Evolutionary conservation across 2,113 vertebrate genomes (phyloP).

Genomic region (Gracilinanus agilis): DNA sequence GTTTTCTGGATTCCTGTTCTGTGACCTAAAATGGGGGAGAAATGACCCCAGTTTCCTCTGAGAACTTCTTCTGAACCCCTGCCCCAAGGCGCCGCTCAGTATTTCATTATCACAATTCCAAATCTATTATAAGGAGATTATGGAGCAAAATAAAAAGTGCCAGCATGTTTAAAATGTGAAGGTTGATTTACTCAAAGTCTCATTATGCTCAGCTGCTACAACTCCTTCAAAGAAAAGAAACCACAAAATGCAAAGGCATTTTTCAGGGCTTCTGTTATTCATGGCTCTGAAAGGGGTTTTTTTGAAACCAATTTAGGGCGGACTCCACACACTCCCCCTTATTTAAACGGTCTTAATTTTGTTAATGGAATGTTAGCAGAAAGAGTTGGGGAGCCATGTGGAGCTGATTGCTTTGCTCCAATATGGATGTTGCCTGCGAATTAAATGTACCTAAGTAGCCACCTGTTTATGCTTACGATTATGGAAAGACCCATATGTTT

Average conservation of each 20-base stretch:
- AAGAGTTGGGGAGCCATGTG: conserved; percentile 65
- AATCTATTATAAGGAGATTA: conserved; percentile 49
- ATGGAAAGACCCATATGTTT: conserved; percentile 76
- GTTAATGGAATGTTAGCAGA: conserved; percentile 66
- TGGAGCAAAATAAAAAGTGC: conserved; percentile 31
- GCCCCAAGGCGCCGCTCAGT: conserved; percentile 51
- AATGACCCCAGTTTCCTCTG: conserved; percentile 38
- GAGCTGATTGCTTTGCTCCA: conserved; percentile 58
- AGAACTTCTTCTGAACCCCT: conserved; percentile 30
- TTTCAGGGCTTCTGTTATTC: conserved; percentile 62
- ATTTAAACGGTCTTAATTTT: conserved; percentile 72
- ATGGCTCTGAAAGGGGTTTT: conserved; percentile 43
- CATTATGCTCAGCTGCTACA: conserved; percentile 53
- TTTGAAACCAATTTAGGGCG: conserved; percentile 40
- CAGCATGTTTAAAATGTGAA: conserved; percentile 46
- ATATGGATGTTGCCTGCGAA: conserved; percentile 65
- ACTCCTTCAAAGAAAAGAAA: conserved; percentile 60
- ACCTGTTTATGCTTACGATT: conserved; percentile 75
- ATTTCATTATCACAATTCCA: conserved; percentile 56
- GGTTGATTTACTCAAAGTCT: conserved; percentile 24
- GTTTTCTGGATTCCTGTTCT: background rate
- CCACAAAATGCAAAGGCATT: conserved; percentile 56
- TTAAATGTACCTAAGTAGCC: conserved; percentile 72
- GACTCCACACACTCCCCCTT: conserved; percentile 53
- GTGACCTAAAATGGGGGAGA: background rate